Evolutionary conservation across 2,888 invertebrate species (phyloP).

Genomic region (Leucozona laternaria): DNA sequence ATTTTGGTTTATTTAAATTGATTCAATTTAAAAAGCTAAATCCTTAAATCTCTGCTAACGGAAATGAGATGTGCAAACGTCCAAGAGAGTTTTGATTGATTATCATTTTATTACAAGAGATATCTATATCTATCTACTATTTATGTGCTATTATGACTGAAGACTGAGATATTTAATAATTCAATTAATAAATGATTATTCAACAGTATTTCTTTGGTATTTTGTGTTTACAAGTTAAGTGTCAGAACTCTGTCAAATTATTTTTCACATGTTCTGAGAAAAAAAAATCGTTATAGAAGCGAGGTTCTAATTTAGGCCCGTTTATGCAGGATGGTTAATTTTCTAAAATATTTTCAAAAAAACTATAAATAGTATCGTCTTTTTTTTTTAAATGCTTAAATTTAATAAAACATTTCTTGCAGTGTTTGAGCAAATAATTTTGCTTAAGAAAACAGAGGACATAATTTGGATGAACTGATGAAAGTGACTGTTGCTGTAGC

Average conservation of each 20-base stretch:
- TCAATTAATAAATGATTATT: not conserved
- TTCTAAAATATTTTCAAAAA: too few species aligned
- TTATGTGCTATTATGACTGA: not conserved
- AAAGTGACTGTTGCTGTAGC: not conserved
- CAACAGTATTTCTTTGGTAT: too few species aligned
- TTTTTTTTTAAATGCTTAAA: too few species aligned
- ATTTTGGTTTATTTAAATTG: not conserved
- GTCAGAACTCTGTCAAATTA: too few species aligned
- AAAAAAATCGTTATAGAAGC: too few species aligned
- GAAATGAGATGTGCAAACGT: not conserved
- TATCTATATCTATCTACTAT: too few species aligned
- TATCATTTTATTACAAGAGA: not conserved
- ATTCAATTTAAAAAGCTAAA: not conserved
- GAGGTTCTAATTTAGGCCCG: too few species aligned
- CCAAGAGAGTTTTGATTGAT: not conserved
- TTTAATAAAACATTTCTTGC: not conserved
- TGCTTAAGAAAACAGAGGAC: constrained; percentile 37
- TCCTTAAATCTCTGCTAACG: not conserved
- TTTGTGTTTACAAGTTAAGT: too few species aligned
- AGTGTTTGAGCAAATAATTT: constrained; percentile 10
- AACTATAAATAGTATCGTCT: too few species aligned
- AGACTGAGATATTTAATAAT: not conserved
- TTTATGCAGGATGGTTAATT: too few species aligned
- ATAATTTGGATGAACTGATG: constrained; percentile 52
- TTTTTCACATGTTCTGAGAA: too few species aligned